A percentile compares a stretch with the other conserved stretches of the same genome.
These are phyloP conservation scores for Azemiops feae DNA, from an alignment of 2,113 vertebrate genomes.

Conservation along the genomic window DNA sequence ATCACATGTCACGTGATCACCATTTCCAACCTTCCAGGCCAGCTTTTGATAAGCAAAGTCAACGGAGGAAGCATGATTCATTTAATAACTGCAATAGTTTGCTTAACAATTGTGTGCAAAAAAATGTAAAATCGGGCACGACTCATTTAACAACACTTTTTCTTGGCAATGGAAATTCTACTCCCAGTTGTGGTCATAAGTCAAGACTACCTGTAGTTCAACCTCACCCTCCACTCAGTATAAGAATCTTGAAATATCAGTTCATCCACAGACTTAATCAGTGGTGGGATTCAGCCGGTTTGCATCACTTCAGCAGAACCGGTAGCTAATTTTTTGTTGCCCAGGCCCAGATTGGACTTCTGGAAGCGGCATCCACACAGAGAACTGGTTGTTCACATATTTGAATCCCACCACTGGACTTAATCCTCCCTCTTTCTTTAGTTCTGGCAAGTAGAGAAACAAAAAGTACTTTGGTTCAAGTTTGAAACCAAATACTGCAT, in stretches of 20 bases:
- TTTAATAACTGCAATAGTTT: neutral
- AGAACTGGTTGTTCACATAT: too few relatives aligned
- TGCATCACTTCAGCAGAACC: too few relatives aligned
- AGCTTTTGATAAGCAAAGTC: neutral
- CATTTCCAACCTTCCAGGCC: neutral
- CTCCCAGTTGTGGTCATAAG: neutral
- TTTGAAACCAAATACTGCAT: neutral
- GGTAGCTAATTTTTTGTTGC: too few relatives aligned
- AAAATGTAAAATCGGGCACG: neutral
- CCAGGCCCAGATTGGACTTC: too few relatives aligned
- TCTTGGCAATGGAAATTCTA: neutral
- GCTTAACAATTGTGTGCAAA: neutral
- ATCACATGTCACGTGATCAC: neutral
- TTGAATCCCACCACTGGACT: too few relatives aligned
- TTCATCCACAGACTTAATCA: neutral
- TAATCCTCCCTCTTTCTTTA: neutral
- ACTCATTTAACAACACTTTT: neutral
- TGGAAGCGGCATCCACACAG: too few relatives aligned
- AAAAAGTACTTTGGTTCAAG: neutral
- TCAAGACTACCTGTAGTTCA: neutral
- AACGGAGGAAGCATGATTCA: neutral
- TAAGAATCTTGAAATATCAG: neutral
- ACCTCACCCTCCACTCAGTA: neutral
- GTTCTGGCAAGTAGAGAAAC: neutral
- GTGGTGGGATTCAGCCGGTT: too few relatives aligned